Conservation (phyloP, 2,797 vertebrate genomes). For the Lepidocolaptes lacrymiger region DNA sequence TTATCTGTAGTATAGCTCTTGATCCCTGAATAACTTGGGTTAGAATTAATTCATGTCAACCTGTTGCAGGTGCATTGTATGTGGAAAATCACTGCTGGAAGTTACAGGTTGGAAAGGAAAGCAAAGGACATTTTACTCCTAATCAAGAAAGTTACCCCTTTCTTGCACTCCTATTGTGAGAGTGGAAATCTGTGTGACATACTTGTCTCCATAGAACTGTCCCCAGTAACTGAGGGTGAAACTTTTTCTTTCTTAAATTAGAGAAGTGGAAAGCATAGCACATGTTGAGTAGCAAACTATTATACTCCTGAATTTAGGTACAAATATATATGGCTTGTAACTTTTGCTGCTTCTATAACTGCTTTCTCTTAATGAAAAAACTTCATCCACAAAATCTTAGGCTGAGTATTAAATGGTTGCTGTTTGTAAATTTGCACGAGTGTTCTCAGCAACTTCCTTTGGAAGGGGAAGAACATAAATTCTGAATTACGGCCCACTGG, state of each 20-base stretch:
- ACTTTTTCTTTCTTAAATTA: background rate
- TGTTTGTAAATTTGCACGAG: background rate
- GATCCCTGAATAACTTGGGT: background rate
- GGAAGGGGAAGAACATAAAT: background rate
- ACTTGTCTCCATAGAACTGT: accelerated
- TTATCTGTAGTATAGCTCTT: background rate
- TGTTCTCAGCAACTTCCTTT: background rate
- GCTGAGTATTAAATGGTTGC: background rate
- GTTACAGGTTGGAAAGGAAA: background rate
- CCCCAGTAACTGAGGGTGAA: background rate
- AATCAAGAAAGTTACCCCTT: background rate
- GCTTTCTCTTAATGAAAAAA: background rate
- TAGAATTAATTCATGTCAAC: background rate
- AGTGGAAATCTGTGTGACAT: background rate
- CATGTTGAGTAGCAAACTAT: background rate
- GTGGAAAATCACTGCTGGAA: background rate
- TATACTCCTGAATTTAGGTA: background rate
- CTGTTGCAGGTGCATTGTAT: accelerated
- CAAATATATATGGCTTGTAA: background rate
- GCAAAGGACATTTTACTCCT: background rate
- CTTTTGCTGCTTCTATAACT: background rate
- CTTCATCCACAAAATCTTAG: background rate
- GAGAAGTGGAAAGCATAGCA: background rate
- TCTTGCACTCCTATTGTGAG: accelerated
- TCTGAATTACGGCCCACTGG: background rate